A percentile compares a stretch with the other conserved stretches of the same genome.
Conservation (phyloP, 2,888 invertebrate genomes). For the Drosophila ustulata region DNA sequence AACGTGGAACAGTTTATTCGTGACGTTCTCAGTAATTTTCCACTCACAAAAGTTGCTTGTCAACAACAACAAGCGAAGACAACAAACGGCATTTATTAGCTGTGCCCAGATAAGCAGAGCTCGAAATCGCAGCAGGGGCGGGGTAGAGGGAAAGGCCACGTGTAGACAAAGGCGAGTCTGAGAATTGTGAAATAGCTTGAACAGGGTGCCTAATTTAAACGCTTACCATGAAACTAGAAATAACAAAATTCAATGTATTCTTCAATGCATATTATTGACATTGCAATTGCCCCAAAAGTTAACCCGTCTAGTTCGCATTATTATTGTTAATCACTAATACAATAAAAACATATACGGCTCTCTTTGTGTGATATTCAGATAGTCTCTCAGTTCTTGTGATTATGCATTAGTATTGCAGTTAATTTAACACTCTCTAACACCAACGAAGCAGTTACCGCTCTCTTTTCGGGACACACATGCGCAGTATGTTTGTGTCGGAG, state of each 20-base stretch:
- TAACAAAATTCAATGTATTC: neutral
- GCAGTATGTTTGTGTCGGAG: neutral
- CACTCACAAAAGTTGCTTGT: slow-evolving; percentile 18
- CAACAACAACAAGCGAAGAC: slow-evolving; percentile 3
- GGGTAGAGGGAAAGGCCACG: neutral
- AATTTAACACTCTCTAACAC: neutral
- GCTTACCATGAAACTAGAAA: neutral
- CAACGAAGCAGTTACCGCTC: neutral
- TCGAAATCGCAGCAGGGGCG: neutral
- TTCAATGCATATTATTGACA: neutral
- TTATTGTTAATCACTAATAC: neutral
- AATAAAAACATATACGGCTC: neutral
- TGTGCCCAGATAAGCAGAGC: slow-evolving; percentile 10
- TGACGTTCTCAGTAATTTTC: slow-evolving; percentile 11
- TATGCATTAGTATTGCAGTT: neutral
- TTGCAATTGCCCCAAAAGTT: neutral
- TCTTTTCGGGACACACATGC: neutral
- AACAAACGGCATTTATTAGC: slow-evolving; percentile 9
- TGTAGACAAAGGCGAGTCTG: neutral
- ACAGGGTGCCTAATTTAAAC: slow-evolving; percentile 19
- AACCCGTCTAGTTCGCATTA: neutral
- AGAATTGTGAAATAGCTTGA: neutral
- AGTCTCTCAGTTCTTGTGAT: neutral
- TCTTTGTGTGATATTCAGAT: neutral
- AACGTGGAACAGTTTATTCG: neutral